phyloP scores from a whole-genome alignment of 2,797 vertebrate genomes.

The Hapalemur alaotrensis region DNA sequence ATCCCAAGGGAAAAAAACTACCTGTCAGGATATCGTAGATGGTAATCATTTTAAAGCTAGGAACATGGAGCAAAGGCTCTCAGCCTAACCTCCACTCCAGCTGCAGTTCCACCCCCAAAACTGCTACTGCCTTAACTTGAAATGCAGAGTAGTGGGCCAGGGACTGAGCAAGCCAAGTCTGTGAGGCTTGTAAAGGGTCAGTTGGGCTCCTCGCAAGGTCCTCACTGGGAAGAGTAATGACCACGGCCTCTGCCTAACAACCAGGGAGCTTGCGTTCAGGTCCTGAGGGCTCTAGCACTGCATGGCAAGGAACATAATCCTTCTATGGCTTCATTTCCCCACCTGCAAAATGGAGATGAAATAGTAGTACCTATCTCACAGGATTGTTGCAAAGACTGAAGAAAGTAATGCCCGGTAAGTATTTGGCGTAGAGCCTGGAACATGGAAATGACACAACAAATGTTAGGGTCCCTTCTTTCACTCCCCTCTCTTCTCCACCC shows the following conservation, averaged over 20 bases:
- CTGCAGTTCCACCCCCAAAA: fast-evolving
- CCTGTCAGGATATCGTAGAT: background rate
- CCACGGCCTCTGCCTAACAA: background rate
- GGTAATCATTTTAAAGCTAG: background rate
- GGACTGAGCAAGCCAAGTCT: background rate
- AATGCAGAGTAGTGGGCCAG: background rate
- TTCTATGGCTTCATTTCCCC: background rate
- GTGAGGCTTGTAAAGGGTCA: background rate
- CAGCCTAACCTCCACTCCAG: background rate
- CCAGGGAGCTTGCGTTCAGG: background rate
- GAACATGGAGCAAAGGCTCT: background rate
- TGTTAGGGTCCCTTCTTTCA: background rate
- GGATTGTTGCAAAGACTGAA: background rate
- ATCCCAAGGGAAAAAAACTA: background rate
- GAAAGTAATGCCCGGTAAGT: background rate
- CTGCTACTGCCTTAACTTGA: background rate
- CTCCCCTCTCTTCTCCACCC: background rate
- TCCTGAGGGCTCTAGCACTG: background rate
- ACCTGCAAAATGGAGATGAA: background rate
- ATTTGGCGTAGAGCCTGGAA: background rate
- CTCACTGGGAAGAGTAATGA: background rate
- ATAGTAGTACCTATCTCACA: background rate
- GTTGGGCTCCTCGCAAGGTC: background rate
- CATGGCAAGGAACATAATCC: background rate
- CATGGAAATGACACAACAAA: background rate